phyloP scores from a whole-genome alignment of 2,113 vertebrate species.

The Crypturellus undulatus region DNA sequence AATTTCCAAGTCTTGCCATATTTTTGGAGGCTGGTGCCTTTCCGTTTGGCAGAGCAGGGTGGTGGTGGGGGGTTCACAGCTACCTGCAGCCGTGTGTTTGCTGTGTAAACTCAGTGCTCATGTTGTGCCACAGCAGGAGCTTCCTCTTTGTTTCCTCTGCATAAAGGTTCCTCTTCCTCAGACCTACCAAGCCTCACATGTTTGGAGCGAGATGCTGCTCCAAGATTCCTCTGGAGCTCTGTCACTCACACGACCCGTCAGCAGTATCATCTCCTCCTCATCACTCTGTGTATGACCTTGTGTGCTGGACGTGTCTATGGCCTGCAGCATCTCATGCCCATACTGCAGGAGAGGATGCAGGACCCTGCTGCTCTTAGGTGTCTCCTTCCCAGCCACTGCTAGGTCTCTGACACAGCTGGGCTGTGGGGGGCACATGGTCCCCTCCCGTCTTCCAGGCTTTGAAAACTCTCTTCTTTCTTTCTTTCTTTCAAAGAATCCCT shows the following conservation, averaged over 20 bases:
- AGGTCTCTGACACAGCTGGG: neutral
- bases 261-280: neutral
- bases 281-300: neutral
- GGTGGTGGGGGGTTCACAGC: neutral
- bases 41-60: neutral
- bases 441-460: neutral
- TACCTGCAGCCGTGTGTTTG: neutral
- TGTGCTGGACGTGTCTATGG: rapidly evolving
- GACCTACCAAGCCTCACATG: neutral
- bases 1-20: neutral
- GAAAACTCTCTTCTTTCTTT: neutral
- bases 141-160: neutral
- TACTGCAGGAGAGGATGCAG: neutral
- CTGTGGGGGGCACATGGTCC: neutral
- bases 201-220: neutral
- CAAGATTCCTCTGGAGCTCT: neutral
- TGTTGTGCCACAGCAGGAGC: neutral
- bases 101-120: neutral
- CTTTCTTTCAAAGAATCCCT: neutral
- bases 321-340: neutral
- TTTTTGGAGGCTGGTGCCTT: neutral
- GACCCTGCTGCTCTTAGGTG: neutral
- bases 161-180: neutral
- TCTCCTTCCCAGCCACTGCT: neutral
- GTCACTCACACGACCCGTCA: rapidly evolving